A percentile compares a stretch with the other conserved stretches of the same genome.
phyloP scores from a whole-genome alignment of 2,888 invertebrate species.

The Stegophylla sp. region DNA sequence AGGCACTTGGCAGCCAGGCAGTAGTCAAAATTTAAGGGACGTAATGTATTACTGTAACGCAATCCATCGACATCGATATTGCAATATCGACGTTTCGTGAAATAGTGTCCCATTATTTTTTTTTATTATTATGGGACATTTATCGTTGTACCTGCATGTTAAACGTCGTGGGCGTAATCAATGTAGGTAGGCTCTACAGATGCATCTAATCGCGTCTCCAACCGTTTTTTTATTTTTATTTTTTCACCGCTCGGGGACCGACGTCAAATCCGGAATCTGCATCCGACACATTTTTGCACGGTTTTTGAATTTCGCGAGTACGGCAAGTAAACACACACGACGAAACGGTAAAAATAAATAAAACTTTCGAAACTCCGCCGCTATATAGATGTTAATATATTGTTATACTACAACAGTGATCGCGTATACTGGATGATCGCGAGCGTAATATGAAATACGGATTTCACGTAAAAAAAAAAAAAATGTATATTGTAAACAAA shows the following conservation, averaged over 20 bases:
- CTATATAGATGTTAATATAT: no score
- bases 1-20: background rate
- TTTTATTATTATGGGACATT: slow-evolving; percentile 7
- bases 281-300: slow-evolving; percentile 9
- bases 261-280: background rate
- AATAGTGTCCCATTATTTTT: no score
- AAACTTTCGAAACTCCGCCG: slow-evolving; percentile 1
- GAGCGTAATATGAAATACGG: background rate
- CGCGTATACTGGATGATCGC: background rate
- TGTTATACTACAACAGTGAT: no score
- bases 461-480: slow-evolving; percentile 15
- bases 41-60: background rate
- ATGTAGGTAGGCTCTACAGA: background rate
- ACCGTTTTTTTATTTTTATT: slow-evolving; percentile 26
- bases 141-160: slow-evolving; percentile 43
- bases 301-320: background rate
- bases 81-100: background rate
- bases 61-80: no score
- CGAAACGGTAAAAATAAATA: background rate
- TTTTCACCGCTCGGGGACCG: background rate
- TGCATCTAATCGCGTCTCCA: slow-evolving; percentile 18
- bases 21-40: background rate
- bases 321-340: background rate
- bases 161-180: slow-evolving; percentile 18
- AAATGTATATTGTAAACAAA: slow-evolving; percentile 45